Percentiles rank a stretch among this genome's conserved stretches.
Evolutionary conservation across 2,888 invertebrate species (phyloP).

Genomic region (Antheraea assamensis): DNA sequence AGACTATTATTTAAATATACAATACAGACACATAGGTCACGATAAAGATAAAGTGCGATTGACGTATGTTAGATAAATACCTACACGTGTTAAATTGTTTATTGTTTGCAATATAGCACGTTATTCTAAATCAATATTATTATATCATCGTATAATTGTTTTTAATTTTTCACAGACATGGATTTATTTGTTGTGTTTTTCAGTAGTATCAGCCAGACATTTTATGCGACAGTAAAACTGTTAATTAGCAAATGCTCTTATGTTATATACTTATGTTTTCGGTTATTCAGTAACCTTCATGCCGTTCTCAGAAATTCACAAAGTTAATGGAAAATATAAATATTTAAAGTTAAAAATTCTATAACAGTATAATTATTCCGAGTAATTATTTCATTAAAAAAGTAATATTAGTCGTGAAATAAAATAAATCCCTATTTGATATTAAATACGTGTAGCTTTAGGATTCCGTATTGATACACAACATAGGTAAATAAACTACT

Average conservation of each 20-base stretch:
- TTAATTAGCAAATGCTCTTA: no score
- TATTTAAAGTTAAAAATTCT: no score
- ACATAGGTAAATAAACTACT: background rate
- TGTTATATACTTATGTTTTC: no score
- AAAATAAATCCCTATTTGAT: background rate
- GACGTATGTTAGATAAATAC: slow-evolving; percentile 25
- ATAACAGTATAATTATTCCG: no score
- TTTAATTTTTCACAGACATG: background rate
- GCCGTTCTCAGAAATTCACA: no score
- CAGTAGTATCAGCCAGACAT: no score
- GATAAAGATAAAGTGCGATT: slow-evolving; percentile 32
- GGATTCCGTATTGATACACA: background rate
- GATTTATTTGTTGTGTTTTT: background rate
- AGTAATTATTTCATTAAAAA: no score
- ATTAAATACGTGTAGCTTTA: background rate
- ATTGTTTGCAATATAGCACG: background rate
- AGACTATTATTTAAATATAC: slow-evolving; percentile 24
- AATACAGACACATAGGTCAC: slow-evolving; percentile 28
- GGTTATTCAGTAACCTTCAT: no score
- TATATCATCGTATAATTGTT: background rate
- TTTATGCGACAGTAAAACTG: no score
- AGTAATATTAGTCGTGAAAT: background rate
- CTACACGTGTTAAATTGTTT: slow-evolving; percentile 30
- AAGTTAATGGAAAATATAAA: no score
- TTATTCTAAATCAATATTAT: background rate